These are phyloP conservation scores for Aix galericulata DNA, from an alignment of 2,113 vertebrate genomes.

Conservation along the genomic window DNA sequence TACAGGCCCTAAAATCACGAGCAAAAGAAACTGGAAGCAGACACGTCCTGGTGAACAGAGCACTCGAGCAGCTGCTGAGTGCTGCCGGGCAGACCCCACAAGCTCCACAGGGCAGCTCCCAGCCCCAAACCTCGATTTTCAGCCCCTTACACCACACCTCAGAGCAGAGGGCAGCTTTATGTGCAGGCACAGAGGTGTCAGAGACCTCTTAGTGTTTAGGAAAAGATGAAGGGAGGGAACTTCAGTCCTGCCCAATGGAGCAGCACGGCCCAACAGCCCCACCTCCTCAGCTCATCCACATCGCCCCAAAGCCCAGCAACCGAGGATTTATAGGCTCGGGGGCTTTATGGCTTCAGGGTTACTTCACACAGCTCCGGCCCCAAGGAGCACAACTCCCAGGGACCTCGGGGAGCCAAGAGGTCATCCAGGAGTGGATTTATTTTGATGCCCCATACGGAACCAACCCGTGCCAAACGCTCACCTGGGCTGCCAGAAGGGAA, in stretches of 20 bases:
- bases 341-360: background rate
- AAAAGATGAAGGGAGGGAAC: background rate
- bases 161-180: background rate
- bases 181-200: background rate
- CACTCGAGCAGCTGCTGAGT: background rate
- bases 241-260: no score
- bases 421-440: background rate
- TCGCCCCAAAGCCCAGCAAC: background rate
- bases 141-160: background rate
- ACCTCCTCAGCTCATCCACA: background rate
- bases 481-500: background rate
- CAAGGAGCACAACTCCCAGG: background rate
- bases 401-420: background rate
- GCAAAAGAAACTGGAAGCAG: background rate
- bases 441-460: background rate
- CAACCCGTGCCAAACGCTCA: background rate
- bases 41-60: background rate
- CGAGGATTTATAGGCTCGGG: background rate
- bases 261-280: background rate
- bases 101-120: background rate
- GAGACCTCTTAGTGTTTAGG: background rate
- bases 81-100: background rate
- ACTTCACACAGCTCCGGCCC: background rate
- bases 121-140: background rate
- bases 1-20: background rate